phyloP scores from a whole-genome alignment of 2,113 vertebrate species.

The Sinocyclocheilus anophthalmus region DNA sequence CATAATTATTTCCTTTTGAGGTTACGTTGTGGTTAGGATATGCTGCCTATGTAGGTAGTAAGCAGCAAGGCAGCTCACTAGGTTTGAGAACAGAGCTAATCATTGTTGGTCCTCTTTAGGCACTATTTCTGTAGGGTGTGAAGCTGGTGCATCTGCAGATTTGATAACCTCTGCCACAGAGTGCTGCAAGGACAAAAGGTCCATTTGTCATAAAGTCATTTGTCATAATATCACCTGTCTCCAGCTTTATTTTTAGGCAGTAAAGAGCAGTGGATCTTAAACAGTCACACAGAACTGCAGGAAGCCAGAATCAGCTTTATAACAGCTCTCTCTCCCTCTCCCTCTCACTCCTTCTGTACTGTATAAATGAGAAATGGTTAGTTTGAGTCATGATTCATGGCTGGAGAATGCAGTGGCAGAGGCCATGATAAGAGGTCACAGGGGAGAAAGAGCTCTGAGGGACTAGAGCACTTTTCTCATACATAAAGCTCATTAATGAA shows the following conservation, averaged over 20 bases:
- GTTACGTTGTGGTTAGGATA: neutral
- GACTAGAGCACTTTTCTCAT: conserved; percentile 53
- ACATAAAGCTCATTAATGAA: conserved; percentile 24
- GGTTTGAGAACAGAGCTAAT: conserved; percentile 7
- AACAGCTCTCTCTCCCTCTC: conserved; percentile 3
- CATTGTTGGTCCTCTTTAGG: neutral
- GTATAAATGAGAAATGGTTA: conserved; percentile 21
- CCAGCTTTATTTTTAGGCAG: conserved; percentile 36
- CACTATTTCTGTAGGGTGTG: neutral
- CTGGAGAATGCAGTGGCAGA: conserved; percentile 66
- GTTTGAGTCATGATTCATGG: conserved; percentile 69
- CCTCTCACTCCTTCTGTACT: neutral
- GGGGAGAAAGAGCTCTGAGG: conserved; percentile 65
- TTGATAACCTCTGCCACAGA: conserved; percentile 34
- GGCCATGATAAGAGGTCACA: conserved; percentile 69
- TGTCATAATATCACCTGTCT: conserved; percentile 35
- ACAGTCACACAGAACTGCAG: neutral
- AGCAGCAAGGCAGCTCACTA: neutral
- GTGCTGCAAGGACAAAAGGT: conserved; percentile 62
- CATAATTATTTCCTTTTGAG: neutral
- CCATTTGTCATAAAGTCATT: conserved; percentile 49
- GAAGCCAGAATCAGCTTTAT: neutral
- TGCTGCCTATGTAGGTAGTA: neutral
- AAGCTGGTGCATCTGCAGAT: conserved; percentile 40
- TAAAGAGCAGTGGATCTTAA: conserved; percentile 34